Evolutionary conservation across 2,113 vertebrate genomes (phyloP), one percentile per base, ranked within the genome.

Genomic region (Nesogale talazaci): DNA sequence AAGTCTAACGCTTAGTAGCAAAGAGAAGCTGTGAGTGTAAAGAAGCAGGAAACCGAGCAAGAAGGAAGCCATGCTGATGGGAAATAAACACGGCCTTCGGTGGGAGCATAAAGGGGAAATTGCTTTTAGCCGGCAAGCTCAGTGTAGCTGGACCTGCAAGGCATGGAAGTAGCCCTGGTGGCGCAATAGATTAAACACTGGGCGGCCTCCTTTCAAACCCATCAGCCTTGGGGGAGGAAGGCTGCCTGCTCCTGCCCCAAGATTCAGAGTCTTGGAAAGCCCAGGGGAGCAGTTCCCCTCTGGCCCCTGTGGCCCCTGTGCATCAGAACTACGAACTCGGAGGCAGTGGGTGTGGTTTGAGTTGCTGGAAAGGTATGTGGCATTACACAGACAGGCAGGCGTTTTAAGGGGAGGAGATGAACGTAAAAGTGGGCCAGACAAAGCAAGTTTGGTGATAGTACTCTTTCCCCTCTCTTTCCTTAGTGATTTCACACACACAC

Each of bases 1-100:
- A 70, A 86, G 76, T 93, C 86, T 82, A 83, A 90, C 79, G 85
- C 76, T 94, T 94, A 59, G 22, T 70, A 36, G 84, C 84, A 52
- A n/a, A 84, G 89, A 86, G 67, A 81, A 78, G 34, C 34, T 52
- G 8, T 92, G 27, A 78, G 61, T 81, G 29, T 83, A 82, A 95
- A 83, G 79, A 90, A 83, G 27, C 40, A 46, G 79, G 88, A 94
- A 92, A 89, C 14, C 56, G 2, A 61, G 56, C 22, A 70, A 84
- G 83, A 88, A 94, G 42, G 46, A 23, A 90, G 65, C 74, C 27
- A 14, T 72, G 65, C 88, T 56, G 27, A 85, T 31, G 67, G 65
- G 83, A 94, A 79, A 86, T 36, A 67, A 86, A 94, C 90, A 74
- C 25, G 22, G n/a, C 36, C 25, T 61, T 65, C 23, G 31, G 3